Evolutionary conservation across 2,797 vertebrate genomes (phyloP).

Genomic region (Notolepis coatsorum): DNA sequence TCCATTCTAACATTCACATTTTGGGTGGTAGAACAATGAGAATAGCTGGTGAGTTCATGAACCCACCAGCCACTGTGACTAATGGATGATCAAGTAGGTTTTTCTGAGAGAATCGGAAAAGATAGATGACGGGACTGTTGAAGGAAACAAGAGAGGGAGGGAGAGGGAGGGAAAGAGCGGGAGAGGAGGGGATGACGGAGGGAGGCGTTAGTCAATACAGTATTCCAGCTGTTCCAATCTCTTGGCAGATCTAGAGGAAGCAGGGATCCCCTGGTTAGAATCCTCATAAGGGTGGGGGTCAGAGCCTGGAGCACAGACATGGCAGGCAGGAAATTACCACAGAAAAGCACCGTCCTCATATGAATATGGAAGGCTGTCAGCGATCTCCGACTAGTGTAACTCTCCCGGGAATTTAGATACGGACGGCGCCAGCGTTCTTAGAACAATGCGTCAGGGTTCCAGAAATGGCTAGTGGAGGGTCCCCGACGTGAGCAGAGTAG

Average conservation of each 20-base stretch:
- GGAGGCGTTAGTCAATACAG: slow-evolving; percentile 15
- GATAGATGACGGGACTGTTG: too few relatives aligned
- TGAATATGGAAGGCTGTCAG: slow-evolving; percentile 23
- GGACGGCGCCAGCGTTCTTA: background rate
- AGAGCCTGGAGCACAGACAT: slow-evolving; percentile 47
- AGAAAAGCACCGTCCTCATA: slow-evolving; percentile 62
- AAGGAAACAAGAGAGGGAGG: background rate
- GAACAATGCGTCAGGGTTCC: background rate
- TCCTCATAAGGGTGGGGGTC: slow-evolving; percentile 68
- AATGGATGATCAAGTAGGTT: too few relatives aligned
- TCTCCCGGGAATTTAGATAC: slow-evolving; percentile 21
- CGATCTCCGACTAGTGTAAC: slow-evolving; percentile 7
- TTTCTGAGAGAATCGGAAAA: too few relatives aligned
- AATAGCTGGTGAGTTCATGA: too few relatives aligned
- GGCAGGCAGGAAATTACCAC: slow-evolving; percentile 75
- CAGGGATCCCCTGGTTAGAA: slow-evolving; percentile 60
- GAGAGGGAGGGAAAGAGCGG: slow-evolving; percentile 1
- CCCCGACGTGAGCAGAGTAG: background rate
- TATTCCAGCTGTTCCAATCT: slow-evolving; percentile 62
- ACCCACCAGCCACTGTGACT: too few relatives aligned
- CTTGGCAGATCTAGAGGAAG: slow-evolving; percentile 63
- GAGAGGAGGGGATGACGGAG: background rate
- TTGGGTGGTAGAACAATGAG: too few relatives aligned
- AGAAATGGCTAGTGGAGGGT: background rate
- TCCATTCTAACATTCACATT: too few relatives aligned